phyloP scores from a whole-genome alignment of 2,888 invertebrate species.

The Icerya purchasi region DNA sequence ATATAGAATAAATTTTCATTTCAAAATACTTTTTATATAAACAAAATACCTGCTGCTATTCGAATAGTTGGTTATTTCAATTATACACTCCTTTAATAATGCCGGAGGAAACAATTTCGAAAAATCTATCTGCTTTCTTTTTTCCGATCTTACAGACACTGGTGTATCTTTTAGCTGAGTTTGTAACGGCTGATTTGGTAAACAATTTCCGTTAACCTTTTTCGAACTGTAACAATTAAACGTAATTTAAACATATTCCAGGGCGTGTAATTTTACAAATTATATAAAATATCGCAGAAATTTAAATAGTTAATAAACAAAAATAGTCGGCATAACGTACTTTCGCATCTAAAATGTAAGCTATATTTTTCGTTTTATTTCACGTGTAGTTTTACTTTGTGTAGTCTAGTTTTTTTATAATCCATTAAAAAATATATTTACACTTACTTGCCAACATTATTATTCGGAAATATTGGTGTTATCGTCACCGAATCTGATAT shows the following conservation, averaged over 20 bases:
- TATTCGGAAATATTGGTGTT: conserved; percentile 5
- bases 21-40: no score
- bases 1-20: no score
- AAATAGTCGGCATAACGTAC: neutral
- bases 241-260: neutral
- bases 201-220: conserved; percentile 9
- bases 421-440: no score
- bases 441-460: no score
- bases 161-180: conserved; percentile 1
- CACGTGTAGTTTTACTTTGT: no score
- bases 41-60: conserved; percentile 4
- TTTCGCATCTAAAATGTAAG: no score
- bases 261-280: neutral
- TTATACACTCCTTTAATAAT: conserved; percentile 20
- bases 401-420: no score
- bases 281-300: neutral
- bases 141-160: neutral
- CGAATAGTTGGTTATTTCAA: conserved; percentile 16
- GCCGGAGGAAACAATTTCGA: conserved; percentile 18
- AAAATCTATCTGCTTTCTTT: conserved; percentile 3
- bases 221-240: neutral
- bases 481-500: conserved; percentile 2
- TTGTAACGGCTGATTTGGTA: neutral
- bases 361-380: no score
- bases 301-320: neutral